Percentiles rank a stretch among this genome's conserved stretches.
phyloP scores from a whole-genome alignment of 2,888 invertebrate species.

The Cybosia mesomella region DNA sequence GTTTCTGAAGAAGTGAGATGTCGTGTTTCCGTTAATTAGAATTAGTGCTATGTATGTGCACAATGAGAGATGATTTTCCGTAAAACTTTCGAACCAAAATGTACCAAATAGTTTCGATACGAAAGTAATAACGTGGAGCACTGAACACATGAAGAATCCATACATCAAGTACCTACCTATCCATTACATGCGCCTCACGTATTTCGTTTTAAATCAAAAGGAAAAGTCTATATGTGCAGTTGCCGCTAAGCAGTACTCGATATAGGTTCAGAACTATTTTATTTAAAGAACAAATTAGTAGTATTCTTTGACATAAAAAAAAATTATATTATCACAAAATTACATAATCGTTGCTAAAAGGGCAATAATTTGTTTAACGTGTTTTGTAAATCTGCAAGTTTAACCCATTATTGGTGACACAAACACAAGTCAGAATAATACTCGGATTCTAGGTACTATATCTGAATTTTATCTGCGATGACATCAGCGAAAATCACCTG shows the following conservation, averaged over 20 bases:
- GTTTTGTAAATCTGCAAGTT: background rate
- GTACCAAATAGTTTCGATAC: background rate
- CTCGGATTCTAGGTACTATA: too few relatives aligned
- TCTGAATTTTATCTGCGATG: too few relatives aligned
- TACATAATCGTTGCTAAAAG: too few relatives aligned
- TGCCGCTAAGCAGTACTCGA: background rate
- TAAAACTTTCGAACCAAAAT: background rate
- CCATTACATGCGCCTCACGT: background rate
- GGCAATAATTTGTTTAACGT: too few relatives aligned
- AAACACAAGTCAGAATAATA: too few relatives aligned
- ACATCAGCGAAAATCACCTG: too few relatives aligned
- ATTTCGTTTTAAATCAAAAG: background rate
- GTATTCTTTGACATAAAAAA: too few relatives aligned
- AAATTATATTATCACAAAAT: too few relatives aligned
- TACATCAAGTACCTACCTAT: constrained; percentile 4
- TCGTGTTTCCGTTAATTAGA: background rate
- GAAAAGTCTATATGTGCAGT: background rate
- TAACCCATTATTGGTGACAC: background rate
- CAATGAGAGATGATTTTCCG: background rate
- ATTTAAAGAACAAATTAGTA: background rate
- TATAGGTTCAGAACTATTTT: background rate
- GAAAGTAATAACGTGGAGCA: constrained; percentile 2
- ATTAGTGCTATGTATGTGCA: background rate
- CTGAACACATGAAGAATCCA: background rate
- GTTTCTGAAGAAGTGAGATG: background rate